phyloP scores from a whole-genome alignment of 1,140 invertebrate species.

The Doryteuthis pealeii region DNA sequence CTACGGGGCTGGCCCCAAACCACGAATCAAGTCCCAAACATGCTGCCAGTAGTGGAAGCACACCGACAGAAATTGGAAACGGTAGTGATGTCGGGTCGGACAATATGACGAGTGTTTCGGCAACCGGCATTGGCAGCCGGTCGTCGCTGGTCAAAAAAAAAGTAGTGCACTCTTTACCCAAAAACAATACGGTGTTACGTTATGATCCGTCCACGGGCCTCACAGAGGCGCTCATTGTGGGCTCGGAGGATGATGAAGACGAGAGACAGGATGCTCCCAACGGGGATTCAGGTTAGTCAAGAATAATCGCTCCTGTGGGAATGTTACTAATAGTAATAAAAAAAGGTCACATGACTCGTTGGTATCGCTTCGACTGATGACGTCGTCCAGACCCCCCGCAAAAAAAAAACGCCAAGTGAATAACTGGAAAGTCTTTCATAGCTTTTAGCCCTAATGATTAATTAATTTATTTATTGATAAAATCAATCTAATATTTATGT shows the following conservation, averaged over 20 bases:
- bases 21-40: background rate
- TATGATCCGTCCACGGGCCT: slow-evolving; percentile 11
- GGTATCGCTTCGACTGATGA: too few relatives aligned
- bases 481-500: too few relatives aligned
- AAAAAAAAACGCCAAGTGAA: too few relatives aligned
- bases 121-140: slow-evolving; percentile 1
- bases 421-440: too few relatives aligned
- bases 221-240: background rate
- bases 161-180: background rate
- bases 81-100: background rate
- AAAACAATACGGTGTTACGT: slow-evolving; percentile 7
- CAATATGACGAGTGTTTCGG: slow-evolving; percentile 7
- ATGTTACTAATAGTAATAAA: too few relatives aligned
- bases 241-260: background rate
- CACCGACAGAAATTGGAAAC: background rate
- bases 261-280: background rate
- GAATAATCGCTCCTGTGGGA: background rate
- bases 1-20: background rate
- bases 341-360: too few relatives aligned
- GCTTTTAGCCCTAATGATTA: too few relatives aligned
- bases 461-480: too few relatives aligned
- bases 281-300: slow-evolving; percentile 3
- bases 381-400: too few relatives aligned
- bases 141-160: background rate
- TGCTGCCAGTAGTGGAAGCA: background rate